Base-by-base conservation (phyloP, 1,140 invertebrate species). In the Asobara japonica region DNA sequence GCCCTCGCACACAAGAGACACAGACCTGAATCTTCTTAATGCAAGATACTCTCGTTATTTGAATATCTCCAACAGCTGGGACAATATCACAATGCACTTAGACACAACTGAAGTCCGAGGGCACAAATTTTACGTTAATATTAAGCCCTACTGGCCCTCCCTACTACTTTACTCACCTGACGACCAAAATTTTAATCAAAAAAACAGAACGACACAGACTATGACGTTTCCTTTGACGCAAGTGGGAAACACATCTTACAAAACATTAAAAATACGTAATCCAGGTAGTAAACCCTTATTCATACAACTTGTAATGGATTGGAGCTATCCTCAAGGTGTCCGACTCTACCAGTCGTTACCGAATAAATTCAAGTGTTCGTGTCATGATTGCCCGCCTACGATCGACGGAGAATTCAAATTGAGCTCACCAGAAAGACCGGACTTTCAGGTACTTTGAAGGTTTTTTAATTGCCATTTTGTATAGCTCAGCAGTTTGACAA, bases 211-310 rank as follows among this genome's bases (percentile, higher is more conserved):
- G 85, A 85, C 73, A 87, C 86, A 64, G 80, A 13, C 88, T 38
- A 81, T 95, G 68, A 87, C 88, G 69, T 96, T 96, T 88, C 94
- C 95, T 8, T 82, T 96, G 29, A 96, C 94, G 5, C 94, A 96
- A 86, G 90, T 96, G 72, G 93, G 93, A 60, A 95, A 95, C 83
- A 89, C 89, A 33, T 91, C 93, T n/a, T 90, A 92, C 70, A 84
- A 88, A 72, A 89, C 89, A 64, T 82, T 93, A 38, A 89, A 88
- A 36, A 78, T 93, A 31, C 79, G 86, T 69, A 94, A 94, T 87
- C 92, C 92, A 3, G 25, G 51, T 38, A 90, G 90, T 77, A 88
- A 87, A 80, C 88, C 89, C 68, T 72, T 93, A 22, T 77, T 91
- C 10, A 82, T 92, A 65, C 92, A 94, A 72, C 81, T 93, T 41